Evolutionary conservation across 2,113 vertebrate species (phyloP).

Genomic region (Speoplatyrhinus poulsoni): DNA sequence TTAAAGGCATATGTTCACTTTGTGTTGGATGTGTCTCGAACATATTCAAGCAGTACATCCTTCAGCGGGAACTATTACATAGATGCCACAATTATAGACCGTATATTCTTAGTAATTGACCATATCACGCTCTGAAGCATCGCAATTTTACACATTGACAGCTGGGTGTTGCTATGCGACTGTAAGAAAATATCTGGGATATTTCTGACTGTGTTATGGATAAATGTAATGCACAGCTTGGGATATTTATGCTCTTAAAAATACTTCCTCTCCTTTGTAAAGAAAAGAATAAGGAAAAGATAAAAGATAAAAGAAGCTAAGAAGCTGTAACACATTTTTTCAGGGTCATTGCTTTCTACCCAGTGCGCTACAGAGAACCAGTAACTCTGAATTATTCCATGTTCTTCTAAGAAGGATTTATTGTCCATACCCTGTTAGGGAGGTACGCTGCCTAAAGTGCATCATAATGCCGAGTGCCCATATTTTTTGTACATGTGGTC

Average conservation of each 20-base stretch:
- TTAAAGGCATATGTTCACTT: no score
- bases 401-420: not conserved
- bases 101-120: not conserved
- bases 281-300: not conserved
- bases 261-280: not conserved
- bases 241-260: not conserved
- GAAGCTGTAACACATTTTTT: not conserved
- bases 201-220: not conserved
- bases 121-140: no score
- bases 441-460: not conserved
- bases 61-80: not conserved
- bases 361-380: not conserved
- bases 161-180: slow-evolving; percentile 9
- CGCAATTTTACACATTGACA: not conserved
- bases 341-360: not conserved
- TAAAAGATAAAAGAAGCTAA: not conserved
- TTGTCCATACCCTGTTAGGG: not conserved
- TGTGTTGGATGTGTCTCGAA: no score
- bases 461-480: not conserved
- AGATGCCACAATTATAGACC: not conserved
- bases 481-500: not conserved
- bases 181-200: not conserved
- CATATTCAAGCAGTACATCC: no score
- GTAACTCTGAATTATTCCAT: not conserved
- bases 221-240: slow-evolving; percentile 2